Base-by-base conservation (phyloP, 2,888 invertebrate species). In the Rhodophaea formosa region DNA sequence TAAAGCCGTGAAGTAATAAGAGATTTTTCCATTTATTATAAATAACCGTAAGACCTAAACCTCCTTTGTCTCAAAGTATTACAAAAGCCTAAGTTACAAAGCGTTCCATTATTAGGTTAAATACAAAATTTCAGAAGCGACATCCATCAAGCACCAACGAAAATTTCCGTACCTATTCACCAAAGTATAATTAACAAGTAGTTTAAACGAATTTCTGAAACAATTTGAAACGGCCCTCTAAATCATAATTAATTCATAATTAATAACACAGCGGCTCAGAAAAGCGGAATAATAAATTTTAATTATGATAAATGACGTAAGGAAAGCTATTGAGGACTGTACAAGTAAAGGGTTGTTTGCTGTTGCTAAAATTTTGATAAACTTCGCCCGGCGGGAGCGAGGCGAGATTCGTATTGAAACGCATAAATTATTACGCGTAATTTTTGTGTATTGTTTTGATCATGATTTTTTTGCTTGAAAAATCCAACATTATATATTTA, bases 191-290 rank as follows among this genome's bases (percentile, higher is more conserved):
- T 56, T 56, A 49, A 56, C 56, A 56, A 56, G 56, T 56, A 49
- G 56, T 56, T 43, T 43, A 56, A 56, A 56, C 49, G 39, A 49
- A 45, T 49, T 49, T 51, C 49, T 16, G 23, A 49, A 56, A 56
- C 56, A 56, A 56, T 56, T 43, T 49, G 12, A 14, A 43, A 8
- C 49, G 43, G 16, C 30, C 56, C 49, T 56, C 43, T 56, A 56
- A 56, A 56, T 56, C 56, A 56, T 49, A 49, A 56, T 56, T 56
- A 56, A 56, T 56, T 56, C 43, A 42, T 56, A 56, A 56, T 56
- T 56, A 56, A 56, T 56, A 56, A 49, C 56, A 23, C 49, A 16
- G 32, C 47, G 49, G 49, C 42, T 44, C 53, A 39, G 35, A 56
- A 56, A 56, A 56, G 49, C 47, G 49, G 56, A 56, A 56, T 56